Base-by-base conservation (phyloP, 1,140 invertebrate genomes). In the Chironomus striatipennis region DNA sequence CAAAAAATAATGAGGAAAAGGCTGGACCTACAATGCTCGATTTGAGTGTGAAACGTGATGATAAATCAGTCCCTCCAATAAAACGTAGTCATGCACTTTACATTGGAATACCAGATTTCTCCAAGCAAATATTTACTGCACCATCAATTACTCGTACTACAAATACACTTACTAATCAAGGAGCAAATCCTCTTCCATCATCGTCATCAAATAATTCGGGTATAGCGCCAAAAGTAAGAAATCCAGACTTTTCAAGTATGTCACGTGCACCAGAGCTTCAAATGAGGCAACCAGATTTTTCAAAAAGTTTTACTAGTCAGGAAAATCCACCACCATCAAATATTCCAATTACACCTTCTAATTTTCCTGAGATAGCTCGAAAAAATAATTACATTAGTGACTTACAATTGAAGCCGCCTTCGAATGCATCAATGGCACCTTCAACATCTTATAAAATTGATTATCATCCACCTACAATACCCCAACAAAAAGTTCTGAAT, bases 311-410 rank as follows among this genome's bases (percentile, higher is more conserved):
- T 18, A 3, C 15, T 20, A n/a, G 24, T 10, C 8, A 10, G 17
- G 42, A 70, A 8, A 24, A 74, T 64, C 34, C 8, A 18, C 42
- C 20, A 73, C 67, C 74, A 47, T 17, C 42, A 10, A 18, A 24
- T 64, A 9, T n/a, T 4, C 6, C 20, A 34, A 34, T 75, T 8
- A 74, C 73, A 64, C 73, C 73, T 8, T 34, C n/a, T 2, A 75
- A 75, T 74, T 75, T 75, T 74, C 73, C 75, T 6, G 75, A 75
- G 57, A 74, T 75, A 34, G 73, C 34, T 12, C 74, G 74, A 73
- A 74, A 74, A 24, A 72, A 73, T 24, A 75, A 75, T 64, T 75
- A 75, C 67, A 74, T 75, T n/a, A 75, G 73, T 24, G 75, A 75
- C 47, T 72, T 75, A 43, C 75, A 74, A 73, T 42, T 75, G 24